Conservation (phyloP, 2,888 invertebrate species). For the Rhingia campestris region DNA sequence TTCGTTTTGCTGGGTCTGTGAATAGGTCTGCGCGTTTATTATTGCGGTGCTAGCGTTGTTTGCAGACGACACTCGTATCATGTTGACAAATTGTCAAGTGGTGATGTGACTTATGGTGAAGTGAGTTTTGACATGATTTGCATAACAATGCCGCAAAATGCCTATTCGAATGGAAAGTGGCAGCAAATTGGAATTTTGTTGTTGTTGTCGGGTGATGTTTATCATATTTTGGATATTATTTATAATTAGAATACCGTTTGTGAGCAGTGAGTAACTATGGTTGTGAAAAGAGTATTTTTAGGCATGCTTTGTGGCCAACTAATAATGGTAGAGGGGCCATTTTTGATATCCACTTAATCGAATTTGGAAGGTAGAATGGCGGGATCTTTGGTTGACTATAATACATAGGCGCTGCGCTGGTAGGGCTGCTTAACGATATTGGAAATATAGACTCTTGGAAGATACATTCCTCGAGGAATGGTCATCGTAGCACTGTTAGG, state of each 20-base stretch:
- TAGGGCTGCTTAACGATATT: too few relatives aligned
- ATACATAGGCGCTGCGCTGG: too few relatives aligned
- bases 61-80: background rate
- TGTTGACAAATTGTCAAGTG: conserved; percentile 26
- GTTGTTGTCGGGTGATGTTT: background rate
- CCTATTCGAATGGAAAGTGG: conserved; percentile 10
- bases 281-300: background rate
- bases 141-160: background rate
- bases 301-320: background rate
- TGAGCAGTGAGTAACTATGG: background rate
- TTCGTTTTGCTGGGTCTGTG: background rate
- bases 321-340: background rate
- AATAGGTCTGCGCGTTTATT: background rate
- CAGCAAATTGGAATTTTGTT: background rate
- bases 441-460: too few relatives aligned
- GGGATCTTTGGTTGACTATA: too few relatives aligned
- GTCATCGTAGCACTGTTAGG: too few relatives aligned
- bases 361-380: background rate
- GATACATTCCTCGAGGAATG: too few relatives aligned
- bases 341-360: background rate
- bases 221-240: background rate
- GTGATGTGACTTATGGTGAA: conserved; percentile 10
- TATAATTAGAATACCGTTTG: background rate
- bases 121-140: conserved; percentile 15
- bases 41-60: background rate